Base-by-base conservation (phyloP, 2,797 vertebrate species). In the Cygnus olor region DNA sequence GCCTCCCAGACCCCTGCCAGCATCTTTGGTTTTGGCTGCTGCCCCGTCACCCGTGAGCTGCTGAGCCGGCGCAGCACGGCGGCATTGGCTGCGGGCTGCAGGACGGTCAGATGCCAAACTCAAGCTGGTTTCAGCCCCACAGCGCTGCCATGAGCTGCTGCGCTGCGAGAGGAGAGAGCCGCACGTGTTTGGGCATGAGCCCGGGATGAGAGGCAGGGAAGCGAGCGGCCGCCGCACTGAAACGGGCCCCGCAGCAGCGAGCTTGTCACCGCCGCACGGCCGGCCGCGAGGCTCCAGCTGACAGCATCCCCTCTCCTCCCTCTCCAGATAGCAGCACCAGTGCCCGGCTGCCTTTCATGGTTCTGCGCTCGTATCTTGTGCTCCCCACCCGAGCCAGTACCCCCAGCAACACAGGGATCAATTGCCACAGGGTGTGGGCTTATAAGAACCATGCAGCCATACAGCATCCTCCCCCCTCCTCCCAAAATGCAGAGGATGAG, bases 191-290 rank as follows among this genome's bases (percentile, higher is more conserved):
- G 73, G 84, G 66, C 85, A 78, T 58, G 80, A 91, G 93, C 2
- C 47, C 2, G 2, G 68, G 60, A 70, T 51, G 53, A 63, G 65
- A 58, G 69, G 61, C 34, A 32, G 78, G 80, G 64, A 63, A 91
- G 40, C 3, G 1, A 15, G 1, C 63, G 65, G 69, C 60, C 0
- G 6, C 49, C 22, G 21, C 57, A 68, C 64, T 3, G 4, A 49
- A n/a, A 64, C 0, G 0, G 51, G 42, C 38, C 49, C 73, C 2
- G 7, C 10, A 5, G 88, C 82, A 56, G 42, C 1, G 5, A 83
- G 56, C 51, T 83, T 1, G 0, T 68, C 61, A 53, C 32, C 6
- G 0, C 82, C 3, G 0, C 0, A 4, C 49, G 82, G 68, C 7
- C 2, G 1, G 53, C 68, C 70, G 30, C 2, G 3, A 77, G 66